phyloP scores from a whole-genome alignment of 2,113 vertebrate genomes.

The Lycocorax pyrrhopterus region DNA sequence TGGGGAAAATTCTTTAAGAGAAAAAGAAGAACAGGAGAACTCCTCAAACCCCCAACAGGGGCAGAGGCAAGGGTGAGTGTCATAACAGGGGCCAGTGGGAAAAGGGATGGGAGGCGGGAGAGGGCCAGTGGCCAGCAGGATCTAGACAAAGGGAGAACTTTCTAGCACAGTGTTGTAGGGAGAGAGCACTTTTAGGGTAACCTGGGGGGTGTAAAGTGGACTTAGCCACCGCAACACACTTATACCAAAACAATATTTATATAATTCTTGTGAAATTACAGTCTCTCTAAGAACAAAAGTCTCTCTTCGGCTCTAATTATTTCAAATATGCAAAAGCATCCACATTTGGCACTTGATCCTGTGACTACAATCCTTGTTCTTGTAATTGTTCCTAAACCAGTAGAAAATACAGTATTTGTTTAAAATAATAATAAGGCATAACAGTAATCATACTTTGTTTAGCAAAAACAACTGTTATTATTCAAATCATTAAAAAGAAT shows the following conservation, averaged over 20 bases:
- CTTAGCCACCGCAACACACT: background rate
- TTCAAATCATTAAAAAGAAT: constrained; percentile 54
- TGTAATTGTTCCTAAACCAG: background rate
- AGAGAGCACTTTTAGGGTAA: too few species aligned
- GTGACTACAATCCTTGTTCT: background rate
- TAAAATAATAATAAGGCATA: constrained; percentile 41
- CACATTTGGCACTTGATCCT: background rate
- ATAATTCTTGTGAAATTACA: background rate
- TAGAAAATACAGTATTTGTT: background rate
- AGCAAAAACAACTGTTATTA: constrained; percentile 41
- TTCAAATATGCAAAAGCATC: background rate
- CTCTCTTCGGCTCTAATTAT: background rate
- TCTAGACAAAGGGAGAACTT: too few species aligned
- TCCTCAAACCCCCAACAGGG: too few species aligned
- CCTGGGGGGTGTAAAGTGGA: too few species aligned
- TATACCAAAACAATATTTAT: background rate
- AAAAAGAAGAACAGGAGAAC: too few species aligned
- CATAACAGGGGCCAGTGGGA: too few species aligned
- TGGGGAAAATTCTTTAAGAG: too few species aligned
- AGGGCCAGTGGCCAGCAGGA: too few species aligned
- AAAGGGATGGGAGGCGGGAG: too few species aligned
- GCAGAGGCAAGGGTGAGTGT: too few species aligned
- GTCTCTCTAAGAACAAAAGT: background rate
- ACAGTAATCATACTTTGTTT: constrained; percentile 45
- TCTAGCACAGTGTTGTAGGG: too few species aligned